phyloP scores from a whole-genome alignment of 2,888 invertebrate species.

The Euclidia mi region DNA sequence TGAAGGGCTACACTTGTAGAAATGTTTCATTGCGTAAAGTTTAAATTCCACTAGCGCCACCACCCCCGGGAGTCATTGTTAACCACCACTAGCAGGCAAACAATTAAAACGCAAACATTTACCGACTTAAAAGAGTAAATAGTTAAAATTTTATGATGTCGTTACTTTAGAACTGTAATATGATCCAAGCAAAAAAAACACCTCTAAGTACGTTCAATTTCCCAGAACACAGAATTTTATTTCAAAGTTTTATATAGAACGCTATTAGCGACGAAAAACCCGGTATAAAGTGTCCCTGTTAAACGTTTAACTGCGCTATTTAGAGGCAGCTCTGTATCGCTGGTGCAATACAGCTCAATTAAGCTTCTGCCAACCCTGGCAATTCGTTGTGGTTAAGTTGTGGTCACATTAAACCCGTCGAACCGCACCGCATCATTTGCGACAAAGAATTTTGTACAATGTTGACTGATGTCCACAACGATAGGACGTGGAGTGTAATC shows the following conservation, averaged over 20 bases:
- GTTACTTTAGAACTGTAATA: conserved; percentile 31
- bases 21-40: not conserved
- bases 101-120: conserved; percentile 17
- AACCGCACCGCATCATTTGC: conserved; percentile 66
- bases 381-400: conserved; percentile 73
- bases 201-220: conserved; percentile 36
- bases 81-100: conserved; percentile 5
- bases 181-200: conserved; percentile 16
- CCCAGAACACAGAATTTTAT: conserved; percentile 47
- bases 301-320: conserved; percentile 59
- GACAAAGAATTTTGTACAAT: conserved; percentile 56
- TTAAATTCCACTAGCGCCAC: not conserved
- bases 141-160: conserved; percentile 26
- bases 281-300: conserved; percentile 55
- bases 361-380: conserved; percentile 69
- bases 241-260: conserved; percentile 47
- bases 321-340: conserved; percentile 52
- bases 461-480: conserved; percentile 48
- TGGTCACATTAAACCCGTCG: conserved; percentile 73
- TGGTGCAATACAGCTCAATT: conserved; percentile 69
- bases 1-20: too few relatives aligned
- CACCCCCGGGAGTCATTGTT: not conserved
- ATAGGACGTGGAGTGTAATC: conserved; percentile 33
- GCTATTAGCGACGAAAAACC: conserved; percentile 56
- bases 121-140: conserved; percentile 19